Evolutionary conservation across 2,797 vertebrate species (phyloP), one percentile per base, ranked within the genome.

Genomic region (Phataginus tricuspis): DNA sequence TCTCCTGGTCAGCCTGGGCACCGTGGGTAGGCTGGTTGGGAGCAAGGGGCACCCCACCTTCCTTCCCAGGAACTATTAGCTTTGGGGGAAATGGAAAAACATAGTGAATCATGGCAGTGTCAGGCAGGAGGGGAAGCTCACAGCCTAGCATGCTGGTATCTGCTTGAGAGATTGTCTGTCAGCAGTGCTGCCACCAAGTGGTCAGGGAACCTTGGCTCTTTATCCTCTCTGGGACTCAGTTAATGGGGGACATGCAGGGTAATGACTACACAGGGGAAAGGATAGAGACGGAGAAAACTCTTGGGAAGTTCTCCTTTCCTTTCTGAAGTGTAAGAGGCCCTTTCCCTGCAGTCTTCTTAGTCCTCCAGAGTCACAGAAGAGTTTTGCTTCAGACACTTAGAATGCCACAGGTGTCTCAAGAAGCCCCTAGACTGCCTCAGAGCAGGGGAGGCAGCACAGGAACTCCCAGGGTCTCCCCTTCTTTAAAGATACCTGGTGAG

Each of bases 401-500:
- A 42, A 74, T 10, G 7, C 14, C 31, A 69, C 0, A 9, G 59
- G 12, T 12, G 9, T 29, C 31, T 31, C 21, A 45, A 88, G 77
- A 90, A 27, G 42, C 13, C 68, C 68, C 55, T 94, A 31, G 18
- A 39, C 12, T 55, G 71, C 37, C 39, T 71, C 19, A 1, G 10
- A 63, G 68, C 13, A 68, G 18, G 51, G 37, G 37, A 72, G 86
- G 51, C 64, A 90, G 95, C 0, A 0, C 53, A 95, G 69, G 68
- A 71, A 82, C 91, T 59, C 94, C 93, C 74, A 8, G 34, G 68
- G 63, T 97, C 42, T 92, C 82, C 97, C 98, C 86, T 61, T 53
- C 90, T 96, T 91, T 90, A 96, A 95, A 97, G 94, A 98, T 99
- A 99, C 99, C 99, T 99, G 99, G 98, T 99, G 99, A 96, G 99